Evolutionary conservation across 2,797 vertebrate species (phyloP), one percentile per base, ranked within the genome.

Genomic region (Epinephelus malabaricus): DNA sequence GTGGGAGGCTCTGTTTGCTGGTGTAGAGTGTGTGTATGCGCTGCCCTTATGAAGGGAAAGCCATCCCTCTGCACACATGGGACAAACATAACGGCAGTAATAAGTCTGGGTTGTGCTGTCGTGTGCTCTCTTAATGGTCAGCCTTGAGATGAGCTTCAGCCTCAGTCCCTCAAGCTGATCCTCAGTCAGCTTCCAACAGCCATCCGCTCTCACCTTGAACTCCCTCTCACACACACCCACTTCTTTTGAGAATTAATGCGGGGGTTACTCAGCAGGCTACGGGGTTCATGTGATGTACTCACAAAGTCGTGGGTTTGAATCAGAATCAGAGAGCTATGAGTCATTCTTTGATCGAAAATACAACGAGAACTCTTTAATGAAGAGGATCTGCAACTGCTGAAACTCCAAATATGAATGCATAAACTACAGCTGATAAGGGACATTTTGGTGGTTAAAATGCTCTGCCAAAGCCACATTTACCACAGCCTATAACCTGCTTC

Each of bases 101-200:
- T 92, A 91, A 87, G 87, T 89, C 91, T 78, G 56, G 43, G 62
- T 70, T 71, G 74, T 60, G 82, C 70, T 89, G 88, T 85, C 65
- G 45, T 84, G 68, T 49, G 47, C 75, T 86, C 84, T 79, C 81
- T 82, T 90, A 83, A 92, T 82, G 84, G 88, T 83, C 81, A 72
- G 82, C 83, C 88, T 87, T 90, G 85, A 86, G 90, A 90, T 85
- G 72, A 90, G 89, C 73, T 79, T 40, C 71, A 76, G 71, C 82
- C 81, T 74, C 77, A 45, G 71, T 77, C 61, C 77, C 82, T 67
- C 55, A 54, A 73, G 72, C 78, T 69, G 79, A 89, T 87, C 80
- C 77, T 78, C 69, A 68, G 79, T 82, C 83, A 86, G 84, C 54
- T 71, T 60, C 81, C 66, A 73, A 85, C 78, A 87, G 71, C 82